Percentiles rank a stretch among this genome's conserved stretches.
phyloP scores from a whole-genome alignment of 1,140 invertebrate species.

The Cylas formicarius region DNA sequence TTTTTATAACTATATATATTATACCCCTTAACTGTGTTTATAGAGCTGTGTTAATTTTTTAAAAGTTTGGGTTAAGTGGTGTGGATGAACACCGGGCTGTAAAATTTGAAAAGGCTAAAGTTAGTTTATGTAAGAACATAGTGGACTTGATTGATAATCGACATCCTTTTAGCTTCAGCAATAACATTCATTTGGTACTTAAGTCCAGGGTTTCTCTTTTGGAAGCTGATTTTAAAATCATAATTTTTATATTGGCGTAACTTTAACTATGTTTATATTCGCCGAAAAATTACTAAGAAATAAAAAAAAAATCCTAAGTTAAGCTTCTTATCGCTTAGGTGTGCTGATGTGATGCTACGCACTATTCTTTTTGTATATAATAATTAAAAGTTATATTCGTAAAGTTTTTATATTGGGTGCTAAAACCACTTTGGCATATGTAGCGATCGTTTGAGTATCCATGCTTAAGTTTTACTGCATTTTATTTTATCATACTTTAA shows the following conservation, averaged over 20 bases:
- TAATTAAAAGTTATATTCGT: slow-evolving; percentile 29
- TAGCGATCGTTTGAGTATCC: slow-evolving; percentile 16
- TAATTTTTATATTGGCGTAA: no score
- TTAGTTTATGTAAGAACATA: slow-evolving; percentile 4
- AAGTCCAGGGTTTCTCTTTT: no score
- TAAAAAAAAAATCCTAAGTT: slow-evolving; percentile 27
- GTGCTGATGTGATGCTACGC: slow-evolving; percentile 39
- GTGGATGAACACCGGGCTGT: no score
- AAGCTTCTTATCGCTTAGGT: slow-evolving; percentile 37
- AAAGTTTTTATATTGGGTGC: slow-evolving; percentile 34
- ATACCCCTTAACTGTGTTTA: slow-evolving; percentile 24
- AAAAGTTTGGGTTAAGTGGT: slow-evolving; percentile 6
- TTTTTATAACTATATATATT: slow-evolving; percentile 14
- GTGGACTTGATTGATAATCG: slow-evolving; percentile 1
- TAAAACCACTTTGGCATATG: slow-evolving; percentile 26
- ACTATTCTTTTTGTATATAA: slow-evolving; percentile 36
- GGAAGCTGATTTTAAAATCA: no score
- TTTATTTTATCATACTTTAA: slow-evolving; percentile 11
- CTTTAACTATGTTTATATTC: no score
- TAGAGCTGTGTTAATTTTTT: slow-evolving; percentile 35
- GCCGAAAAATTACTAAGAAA: slow-evolving; percentile 16
- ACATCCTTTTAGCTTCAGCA: no score
- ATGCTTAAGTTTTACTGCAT: slow-evolving; percentile 22
- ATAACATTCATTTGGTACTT: no score
- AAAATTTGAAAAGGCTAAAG: slow-evolving; percentile 18